These are phyloP conservation scores for Pterophyllum scalare DNA, from an alignment of 2,113 vertebrate genomes.

Conservation along the genomic window DNA sequence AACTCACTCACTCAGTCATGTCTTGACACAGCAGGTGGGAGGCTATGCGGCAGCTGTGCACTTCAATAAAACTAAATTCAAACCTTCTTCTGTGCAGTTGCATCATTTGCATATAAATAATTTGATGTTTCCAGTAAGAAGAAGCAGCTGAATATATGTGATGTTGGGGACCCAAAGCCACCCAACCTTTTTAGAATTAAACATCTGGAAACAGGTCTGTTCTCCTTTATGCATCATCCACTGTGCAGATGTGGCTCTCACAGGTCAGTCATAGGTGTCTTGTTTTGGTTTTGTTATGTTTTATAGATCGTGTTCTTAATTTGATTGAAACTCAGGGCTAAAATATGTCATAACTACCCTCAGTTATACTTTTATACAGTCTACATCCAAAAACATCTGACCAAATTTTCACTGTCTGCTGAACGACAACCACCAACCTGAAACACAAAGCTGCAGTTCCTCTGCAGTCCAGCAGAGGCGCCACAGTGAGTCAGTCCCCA, in stretches of 20 bases:
- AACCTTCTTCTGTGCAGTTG: conserved; percentile 11
- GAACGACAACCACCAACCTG: neutral
- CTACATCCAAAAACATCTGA: too few relatives aligned
- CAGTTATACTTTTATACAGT: too few relatives aligned
- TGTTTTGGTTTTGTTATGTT: too few relatives aligned
- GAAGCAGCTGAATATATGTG: neutral
- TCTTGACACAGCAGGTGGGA: conserved; percentile 30
- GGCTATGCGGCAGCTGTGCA: conserved; percentile 32
- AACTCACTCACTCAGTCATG: neutral
- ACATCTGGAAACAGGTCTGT: neutral
- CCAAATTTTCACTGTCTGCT: neutral
- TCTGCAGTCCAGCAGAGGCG: neutral
- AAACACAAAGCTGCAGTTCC: neutral
- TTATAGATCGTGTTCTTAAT: too few relatives aligned
- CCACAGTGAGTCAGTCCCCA: neutral
- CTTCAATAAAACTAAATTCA: conserved; percentile 53
- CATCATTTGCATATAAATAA: neutral
- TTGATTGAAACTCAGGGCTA: too few relatives aligned
- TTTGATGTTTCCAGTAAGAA: neutral
- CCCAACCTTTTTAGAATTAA: neutral
- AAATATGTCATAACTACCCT: too few relatives aligned
- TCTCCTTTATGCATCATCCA: neutral
- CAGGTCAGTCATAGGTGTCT: neutral
- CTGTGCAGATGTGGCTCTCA: neutral
- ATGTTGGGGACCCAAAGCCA: neutral